Percentiles rank a stretch among this genome's conserved stretches.
Evolutionary conservation across 2,113 vertebrate species (phyloP).

Genomic region (Gambusia holbrooki): DNA sequence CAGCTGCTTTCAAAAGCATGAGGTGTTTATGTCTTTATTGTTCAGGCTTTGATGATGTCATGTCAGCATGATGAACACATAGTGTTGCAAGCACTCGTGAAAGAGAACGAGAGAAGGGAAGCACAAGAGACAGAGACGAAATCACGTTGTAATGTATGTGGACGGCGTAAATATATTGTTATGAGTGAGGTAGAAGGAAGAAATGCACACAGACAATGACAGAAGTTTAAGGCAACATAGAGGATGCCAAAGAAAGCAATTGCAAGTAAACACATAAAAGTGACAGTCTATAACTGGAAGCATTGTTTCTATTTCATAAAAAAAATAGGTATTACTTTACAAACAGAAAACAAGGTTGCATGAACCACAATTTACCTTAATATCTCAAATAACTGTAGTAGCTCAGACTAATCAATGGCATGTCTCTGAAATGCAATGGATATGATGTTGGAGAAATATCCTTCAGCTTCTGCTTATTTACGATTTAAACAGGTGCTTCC

Average conservation of each 20-base stretch:
- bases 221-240: slow-evolving; percentile 34
- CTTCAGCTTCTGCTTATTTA: not conserved
- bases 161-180: slow-evolving; percentile 38
- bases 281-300: not conserved
- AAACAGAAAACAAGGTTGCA: slow-evolving; percentile 14
- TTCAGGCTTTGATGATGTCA: slow-evolving; percentile 17
- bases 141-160: slow-evolving; percentile 4
- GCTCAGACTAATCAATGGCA: slow-evolving; percentile 35
- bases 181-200: slow-evolving; percentile 27
- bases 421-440: slow-evolving; percentile 28
- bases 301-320: not conserved
- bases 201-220: slow-evolving; percentile 22
- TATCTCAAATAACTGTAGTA: slow-evolving; percentile 14
- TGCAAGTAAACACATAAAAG: not conserved
- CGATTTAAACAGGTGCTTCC: slow-evolving; percentile 1
- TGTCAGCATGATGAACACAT: not conserved
- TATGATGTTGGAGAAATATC: not conserved
- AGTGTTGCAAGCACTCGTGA: not conserved
- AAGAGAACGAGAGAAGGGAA: not conserved
- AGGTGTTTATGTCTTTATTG: slow-evolving; percentile 10
- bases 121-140: not conserved
- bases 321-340: not conserved
- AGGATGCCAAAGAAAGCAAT: slow-evolving; percentile 17
- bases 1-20: slow-evolving; percentile 13
- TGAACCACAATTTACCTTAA: slow-evolving; percentile 12